Percentiles rank a stretch among this genome's conserved stretches.
These are phyloP conservation scores for Halichoerus grypus DNA, from an alignment of 2,113 vertebrate genomes.

Conservation along the genomic window DNA sequence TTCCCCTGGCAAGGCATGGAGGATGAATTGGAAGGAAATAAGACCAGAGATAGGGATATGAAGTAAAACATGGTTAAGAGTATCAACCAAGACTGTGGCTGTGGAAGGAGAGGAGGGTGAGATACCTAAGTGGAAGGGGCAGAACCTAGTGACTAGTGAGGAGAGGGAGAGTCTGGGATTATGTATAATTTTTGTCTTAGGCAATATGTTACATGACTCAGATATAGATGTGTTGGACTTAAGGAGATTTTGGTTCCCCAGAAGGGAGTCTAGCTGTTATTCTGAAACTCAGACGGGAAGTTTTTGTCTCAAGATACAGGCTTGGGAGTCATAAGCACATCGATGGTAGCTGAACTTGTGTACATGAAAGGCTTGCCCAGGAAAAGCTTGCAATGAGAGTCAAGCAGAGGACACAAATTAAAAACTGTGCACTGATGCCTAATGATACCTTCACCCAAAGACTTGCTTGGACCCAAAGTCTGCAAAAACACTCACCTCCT, in stretches of 20 bases:
- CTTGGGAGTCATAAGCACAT: not conserved
- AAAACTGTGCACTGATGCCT: not conserved
- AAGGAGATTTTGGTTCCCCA: not conserved
- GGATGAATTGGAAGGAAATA: not conserved
- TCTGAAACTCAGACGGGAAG: not conserved
- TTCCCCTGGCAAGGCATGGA: not conserved
- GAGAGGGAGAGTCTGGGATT: not conserved
- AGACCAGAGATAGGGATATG: not conserved
- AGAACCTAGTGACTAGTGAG: not conserved
- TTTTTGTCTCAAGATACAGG: not conserved
- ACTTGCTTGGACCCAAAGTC: not conserved
- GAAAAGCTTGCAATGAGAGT: not conserved
- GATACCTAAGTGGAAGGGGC: not conserved
- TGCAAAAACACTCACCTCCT: not conserved
- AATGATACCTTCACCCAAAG: not conserved
- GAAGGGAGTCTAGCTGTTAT: not conserved
- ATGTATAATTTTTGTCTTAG: not conserved
- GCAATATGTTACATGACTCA: not conserved
- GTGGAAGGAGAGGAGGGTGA: not conserved
- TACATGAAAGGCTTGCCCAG: accelerated
- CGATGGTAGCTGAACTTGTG: too few relatives aligned
- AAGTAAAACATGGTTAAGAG: not conserved
- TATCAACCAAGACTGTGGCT: not conserved
- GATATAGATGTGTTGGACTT: not conserved
- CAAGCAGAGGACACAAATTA: not conserved